Evolutionary conservation across 2,113 vertebrate species (phyloP).

Genomic region (Dasypus novemcinctus): DNA sequence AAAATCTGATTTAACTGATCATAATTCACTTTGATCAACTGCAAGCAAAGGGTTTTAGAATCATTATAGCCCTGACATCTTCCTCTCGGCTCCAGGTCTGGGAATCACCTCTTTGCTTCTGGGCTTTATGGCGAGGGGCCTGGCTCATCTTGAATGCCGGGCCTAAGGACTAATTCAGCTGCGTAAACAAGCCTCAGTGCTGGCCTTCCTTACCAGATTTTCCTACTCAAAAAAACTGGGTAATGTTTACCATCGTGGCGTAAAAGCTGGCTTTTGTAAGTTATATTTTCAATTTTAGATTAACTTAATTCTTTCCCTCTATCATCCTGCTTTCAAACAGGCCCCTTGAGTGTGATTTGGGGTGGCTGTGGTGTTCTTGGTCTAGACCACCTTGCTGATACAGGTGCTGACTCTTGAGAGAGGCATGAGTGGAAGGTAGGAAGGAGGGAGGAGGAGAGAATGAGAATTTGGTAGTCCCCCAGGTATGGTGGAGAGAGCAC

Average conservation of each 20-base stretch:
- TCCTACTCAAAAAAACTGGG: background rate
- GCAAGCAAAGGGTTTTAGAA: background rate
- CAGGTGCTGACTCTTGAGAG: background rate
- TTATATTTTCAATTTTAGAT: background rate
- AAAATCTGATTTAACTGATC: too few relatives aligned
- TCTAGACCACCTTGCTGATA: rapidly evolving
- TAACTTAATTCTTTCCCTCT: too few relatives aligned
- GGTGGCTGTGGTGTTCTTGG: background rate
- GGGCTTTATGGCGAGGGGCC: background rate
- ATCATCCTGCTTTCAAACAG: background rate
- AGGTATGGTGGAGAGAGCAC: background rate
- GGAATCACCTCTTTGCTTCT: background rate
- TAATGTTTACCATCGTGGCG: background rate
- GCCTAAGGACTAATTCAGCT: background rate
- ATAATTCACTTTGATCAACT: rapidly evolving
- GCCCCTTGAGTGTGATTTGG: background rate
- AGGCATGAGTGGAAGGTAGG: background rate
- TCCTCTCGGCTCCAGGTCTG: background rate
- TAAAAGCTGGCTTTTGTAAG: background rate
- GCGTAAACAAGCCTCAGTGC: background rate
- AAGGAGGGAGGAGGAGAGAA: background rate
- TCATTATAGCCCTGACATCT: too few relatives aligned
- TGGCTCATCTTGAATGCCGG: too few relatives aligned
- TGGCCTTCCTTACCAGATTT: background rate
- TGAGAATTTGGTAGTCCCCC: background rate